Evolutionary conservation across 2,113 vertebrate genomes (phyloP).

Genomic region (Otis tarda): DNA sequence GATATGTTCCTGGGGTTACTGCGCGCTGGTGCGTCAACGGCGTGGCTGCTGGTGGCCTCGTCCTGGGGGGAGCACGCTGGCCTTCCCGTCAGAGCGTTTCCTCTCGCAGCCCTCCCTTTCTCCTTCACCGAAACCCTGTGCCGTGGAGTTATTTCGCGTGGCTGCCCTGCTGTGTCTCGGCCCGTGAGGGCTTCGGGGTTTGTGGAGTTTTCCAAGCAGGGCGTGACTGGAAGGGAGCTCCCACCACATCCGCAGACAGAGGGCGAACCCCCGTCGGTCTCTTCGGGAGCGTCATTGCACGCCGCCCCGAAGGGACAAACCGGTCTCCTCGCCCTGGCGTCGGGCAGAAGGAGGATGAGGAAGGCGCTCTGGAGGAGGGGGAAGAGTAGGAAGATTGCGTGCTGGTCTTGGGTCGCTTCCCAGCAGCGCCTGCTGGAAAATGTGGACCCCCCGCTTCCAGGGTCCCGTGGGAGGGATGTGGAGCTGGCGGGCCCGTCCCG

Average conservation of each 20-base stretch:
- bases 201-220: neutral
- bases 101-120: neutral
- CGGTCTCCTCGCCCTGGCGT: neutral
- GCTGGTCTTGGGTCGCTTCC: neutral
- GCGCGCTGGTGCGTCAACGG: neutral
- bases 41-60: neutral
- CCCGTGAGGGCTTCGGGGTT: neutral
- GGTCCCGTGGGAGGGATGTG: neutral
- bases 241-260: neutral
- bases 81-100: neutral
- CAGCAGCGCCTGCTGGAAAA: neutral
- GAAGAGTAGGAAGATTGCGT: neutral
- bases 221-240: neutral
- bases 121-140: neutral
- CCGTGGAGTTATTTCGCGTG: neutral
- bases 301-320: neutral
- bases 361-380: neutral
- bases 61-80: neutral
- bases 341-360: neutral
- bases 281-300: accelerated
- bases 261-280: accelerated
- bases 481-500: neutral
- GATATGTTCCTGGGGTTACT: neutral
- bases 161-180: neutral
- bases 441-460: neutral